Conservation (phyloP, 1,140 invertebrate genomes). For the Ylistrum balloti region DNA sequence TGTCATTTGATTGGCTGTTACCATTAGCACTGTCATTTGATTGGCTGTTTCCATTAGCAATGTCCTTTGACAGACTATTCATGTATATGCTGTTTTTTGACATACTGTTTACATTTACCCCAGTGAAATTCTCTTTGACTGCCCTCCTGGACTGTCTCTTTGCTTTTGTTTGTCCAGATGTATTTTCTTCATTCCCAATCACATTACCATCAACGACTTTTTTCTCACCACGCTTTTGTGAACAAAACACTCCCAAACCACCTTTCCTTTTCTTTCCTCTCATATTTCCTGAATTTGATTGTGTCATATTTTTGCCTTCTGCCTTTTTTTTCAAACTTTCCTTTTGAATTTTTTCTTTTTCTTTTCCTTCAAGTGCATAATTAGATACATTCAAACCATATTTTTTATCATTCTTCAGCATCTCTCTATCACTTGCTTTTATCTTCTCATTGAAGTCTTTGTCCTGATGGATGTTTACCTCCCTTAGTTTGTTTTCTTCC, state of each 20-base stretch:
- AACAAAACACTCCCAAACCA: too few species aligned
- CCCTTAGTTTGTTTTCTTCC: background rate
- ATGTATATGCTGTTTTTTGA: background rate
- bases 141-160: background rate
- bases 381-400: conserved; percentile 46
- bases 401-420: background rate
- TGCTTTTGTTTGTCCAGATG: background rate
- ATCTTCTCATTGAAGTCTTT: background rate
- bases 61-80: background rate
- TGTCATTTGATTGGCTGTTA: conserved; percentile 26
- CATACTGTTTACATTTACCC: background rate
- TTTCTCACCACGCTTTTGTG: background rate
- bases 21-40: conserved; percentile 11
- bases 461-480: background rate
- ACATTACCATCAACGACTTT: background rate
- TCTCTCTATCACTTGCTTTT: background rate
- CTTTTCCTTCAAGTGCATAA: background rate
- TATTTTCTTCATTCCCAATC: background rate
- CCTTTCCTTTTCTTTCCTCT: background rate
- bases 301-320: background rate
- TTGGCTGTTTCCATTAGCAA: background rate
- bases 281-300: background rate
- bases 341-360: background rate
- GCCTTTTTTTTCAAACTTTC: background rate
- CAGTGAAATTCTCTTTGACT: background rate